Evolutionary conservation across 2,888 invertebrate species (phyloP).

Genomic region (Dichetophora obliterata): DNA sequence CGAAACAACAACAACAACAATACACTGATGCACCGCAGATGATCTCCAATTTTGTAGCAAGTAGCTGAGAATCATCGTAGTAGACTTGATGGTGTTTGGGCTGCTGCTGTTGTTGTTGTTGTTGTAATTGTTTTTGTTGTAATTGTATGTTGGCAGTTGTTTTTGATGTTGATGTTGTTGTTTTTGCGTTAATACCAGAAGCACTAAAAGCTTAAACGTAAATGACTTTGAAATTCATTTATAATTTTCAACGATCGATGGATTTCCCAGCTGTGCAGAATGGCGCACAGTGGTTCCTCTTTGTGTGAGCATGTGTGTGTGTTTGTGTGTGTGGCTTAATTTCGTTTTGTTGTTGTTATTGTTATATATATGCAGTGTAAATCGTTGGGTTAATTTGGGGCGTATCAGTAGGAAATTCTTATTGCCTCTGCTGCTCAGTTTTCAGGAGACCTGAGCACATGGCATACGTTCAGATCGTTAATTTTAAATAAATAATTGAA

Average conservation of each 20-base stretch:
- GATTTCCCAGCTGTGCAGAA: constrained; percentile 19
- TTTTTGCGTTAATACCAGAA: constrained; percentile 50
- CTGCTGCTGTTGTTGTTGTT: constrained; percentile 22
- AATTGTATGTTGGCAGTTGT: neutral
- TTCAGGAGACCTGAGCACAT: constrained; percentile 21
- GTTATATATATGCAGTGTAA: constrained; percentile 47
- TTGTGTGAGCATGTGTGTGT: constrained; percentile 3
- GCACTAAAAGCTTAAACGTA: constrained; percentile 48
- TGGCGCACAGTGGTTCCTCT: constrained; percentile 32
- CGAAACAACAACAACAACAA: constrained; percentile 11
- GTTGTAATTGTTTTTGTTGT: constrained; percentile 9
- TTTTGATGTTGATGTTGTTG: constrained; percentile 13
- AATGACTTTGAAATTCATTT: constrained; percentile 53
- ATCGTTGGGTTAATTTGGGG: constrained; percentile 61
- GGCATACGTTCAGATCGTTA: constrained; percentile 46
- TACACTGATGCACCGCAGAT: neutral
- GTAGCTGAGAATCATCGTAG: neutral
- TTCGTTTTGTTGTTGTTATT: constrained; percentile 33
- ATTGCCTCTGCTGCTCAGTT: neutral
- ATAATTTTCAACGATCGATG: constrained; percentile 49
- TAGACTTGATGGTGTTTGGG: neutral
- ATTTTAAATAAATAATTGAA: constrained; percentile 63
- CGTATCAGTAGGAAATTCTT: constrained; percentile 51
- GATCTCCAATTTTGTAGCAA: neutral
- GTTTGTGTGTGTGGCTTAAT: constrained; percentile 25